Evolutionary conservation across 2,797 vertebrate species (phyloP).

Genomic region (Hypotaenidia okinawae): DNA sequence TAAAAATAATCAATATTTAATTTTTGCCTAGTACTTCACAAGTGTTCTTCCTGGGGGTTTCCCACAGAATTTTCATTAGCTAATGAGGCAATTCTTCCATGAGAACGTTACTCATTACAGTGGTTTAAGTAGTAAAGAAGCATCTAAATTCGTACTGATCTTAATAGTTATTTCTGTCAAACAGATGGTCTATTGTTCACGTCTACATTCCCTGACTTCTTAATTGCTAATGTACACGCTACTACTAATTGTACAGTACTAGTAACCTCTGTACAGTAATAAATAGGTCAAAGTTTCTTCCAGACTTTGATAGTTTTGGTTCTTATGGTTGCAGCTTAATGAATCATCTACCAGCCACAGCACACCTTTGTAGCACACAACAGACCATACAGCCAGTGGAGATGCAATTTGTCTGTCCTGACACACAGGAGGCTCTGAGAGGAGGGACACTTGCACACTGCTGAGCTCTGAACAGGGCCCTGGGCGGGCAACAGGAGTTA

Average conservation of each 20-base stretch:
- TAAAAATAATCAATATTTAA: constrained; percentile 65
- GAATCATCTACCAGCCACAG: neutral
- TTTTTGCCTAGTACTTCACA: constrained; percentile 36
- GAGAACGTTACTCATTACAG: constrained; percentile 61
- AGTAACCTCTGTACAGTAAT: constrained; percentile 54
- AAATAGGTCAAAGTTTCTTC: constrained; percentile 45
- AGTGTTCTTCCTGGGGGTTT: constrained; percentile 64
- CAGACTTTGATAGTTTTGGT: neutral
- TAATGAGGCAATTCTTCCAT: constrained; percentile 30
- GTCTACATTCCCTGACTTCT: constrained; percentile 60
- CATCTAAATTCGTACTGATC: constrained; percentile 55
- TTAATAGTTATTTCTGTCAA: constrained; percentile 69
- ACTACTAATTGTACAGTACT: constrained; percentile 68
- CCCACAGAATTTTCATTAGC: constrained; percentile 68
- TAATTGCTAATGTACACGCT: constrained; percentile 71
- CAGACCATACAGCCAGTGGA: neutral
- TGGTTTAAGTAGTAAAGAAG: constrained; percentile 36
- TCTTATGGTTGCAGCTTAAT: constrained; percentile 15
- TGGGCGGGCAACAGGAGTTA: neutral
- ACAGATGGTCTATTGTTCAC: constrained; percentile 74
- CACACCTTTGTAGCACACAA: neutral
- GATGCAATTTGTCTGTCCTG: neutral
- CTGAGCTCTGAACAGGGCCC: neutral
- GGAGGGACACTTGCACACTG: neutral
- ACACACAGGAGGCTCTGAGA: neutral